Percentiles rank a stretch among this genome's conserved stretches.
phyloP scores from a whole-genome alignment of 92 coral and sea anemone genomes.

The Zoanthus sansibaricus region DNA sequence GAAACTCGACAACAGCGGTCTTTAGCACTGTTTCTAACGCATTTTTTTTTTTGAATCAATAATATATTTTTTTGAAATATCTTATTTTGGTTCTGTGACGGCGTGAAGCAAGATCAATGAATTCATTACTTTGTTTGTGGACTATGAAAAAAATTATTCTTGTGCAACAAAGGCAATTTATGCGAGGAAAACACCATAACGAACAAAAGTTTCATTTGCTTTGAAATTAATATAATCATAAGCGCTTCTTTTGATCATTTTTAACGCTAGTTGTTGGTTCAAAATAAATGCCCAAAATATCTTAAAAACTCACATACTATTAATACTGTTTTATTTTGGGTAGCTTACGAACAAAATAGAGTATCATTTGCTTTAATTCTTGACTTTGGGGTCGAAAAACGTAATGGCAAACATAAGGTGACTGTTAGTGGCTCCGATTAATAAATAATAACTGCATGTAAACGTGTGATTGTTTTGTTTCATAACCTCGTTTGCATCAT shows the following conservation, averaged over 20 bases:
- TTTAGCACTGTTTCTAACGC: too few species aligned
- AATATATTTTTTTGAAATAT: too few species aligned
- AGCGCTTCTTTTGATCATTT: conserved; percentile 2
- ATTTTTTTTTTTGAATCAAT: too few species aligned
- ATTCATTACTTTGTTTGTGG: neutral
- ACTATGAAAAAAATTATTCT: neutral
- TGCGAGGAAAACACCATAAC: neutral
- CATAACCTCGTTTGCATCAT: neutral
- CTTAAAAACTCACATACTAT: neutral
- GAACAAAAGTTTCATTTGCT: conserved; percentile 15
- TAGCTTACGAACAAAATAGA: neutral
- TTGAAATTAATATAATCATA: neutral
- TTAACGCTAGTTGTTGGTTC: neutral
- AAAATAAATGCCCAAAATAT: neutral
- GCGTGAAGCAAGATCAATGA: too few species aligned
- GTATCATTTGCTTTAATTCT: neutral
- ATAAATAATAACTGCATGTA: neutral
- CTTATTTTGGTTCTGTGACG: too few species aligned
- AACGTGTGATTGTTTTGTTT: neutral
- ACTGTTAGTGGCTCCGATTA: neutral
- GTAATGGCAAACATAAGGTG: neutral
- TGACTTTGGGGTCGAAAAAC: neutral
- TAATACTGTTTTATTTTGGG: neutral
- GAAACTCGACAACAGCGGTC: too few species aligned
- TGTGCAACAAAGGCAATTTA: neutral